Conservation (phyloP, 2,888 invertebrate species). For the Emesis castigata region DNA sequence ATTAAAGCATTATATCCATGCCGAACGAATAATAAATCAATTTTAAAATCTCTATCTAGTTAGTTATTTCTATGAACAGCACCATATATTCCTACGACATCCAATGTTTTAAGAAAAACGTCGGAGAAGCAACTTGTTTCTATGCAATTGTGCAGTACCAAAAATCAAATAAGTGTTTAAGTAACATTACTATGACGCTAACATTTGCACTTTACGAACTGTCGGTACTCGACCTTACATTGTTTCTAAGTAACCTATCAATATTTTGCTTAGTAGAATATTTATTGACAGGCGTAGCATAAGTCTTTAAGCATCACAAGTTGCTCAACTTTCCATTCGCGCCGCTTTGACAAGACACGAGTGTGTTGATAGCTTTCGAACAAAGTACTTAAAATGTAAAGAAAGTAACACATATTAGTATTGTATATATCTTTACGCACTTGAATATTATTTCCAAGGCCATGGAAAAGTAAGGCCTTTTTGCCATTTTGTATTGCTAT, state of each 20-base stretch:
- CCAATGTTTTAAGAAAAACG: too few relatives aligned
- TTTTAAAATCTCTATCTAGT: too few relatives aligned
- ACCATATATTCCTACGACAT: too few relatives aligned
- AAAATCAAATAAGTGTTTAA: neutral
- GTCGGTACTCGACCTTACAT: neutral
- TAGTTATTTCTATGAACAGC: too few relatives aligned
- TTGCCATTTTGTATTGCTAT: too few relatives aligned
- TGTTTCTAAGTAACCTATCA: conserved; percentile 8
- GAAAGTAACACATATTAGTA: neutral
- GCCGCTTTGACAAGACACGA: neutral
- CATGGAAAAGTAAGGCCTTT: too few relatives aligned
- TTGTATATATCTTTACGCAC: too few relatives aligned
- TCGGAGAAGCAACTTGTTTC: too few relatives aligned
- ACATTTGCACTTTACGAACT: neutral
- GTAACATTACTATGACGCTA: neutral
- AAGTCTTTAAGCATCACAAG: neutral
- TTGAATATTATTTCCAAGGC: too few relatives aligned
- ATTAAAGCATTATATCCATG: too few relatives aligned
- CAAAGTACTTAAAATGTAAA: neutral
- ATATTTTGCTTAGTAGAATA: conserved; percentile 2
- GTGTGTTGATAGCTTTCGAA: neutral
- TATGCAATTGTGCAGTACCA: too few relatives aligned
- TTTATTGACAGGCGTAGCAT: neutral
- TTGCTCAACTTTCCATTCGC: neutral
- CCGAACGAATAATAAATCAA: too few relatives aligned